A percentile compares a stretch with the other conserved stretches of the same genome.
Evolutionary conservation across 53 echinoderm and acorn worm genomes (phyloP).

Genomic region (Luidia sarsii): DNA sequence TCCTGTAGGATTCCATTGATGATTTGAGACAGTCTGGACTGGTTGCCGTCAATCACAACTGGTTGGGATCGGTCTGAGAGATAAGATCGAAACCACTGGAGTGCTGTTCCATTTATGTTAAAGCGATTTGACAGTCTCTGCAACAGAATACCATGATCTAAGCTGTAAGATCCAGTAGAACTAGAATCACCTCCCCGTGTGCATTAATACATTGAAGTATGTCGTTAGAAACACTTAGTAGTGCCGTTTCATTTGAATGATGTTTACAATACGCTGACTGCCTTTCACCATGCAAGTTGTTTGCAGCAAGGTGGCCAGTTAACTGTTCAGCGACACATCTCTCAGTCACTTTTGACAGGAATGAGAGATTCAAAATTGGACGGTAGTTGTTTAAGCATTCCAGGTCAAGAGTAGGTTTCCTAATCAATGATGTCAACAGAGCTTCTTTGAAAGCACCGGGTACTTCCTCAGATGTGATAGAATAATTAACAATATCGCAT

Average conservation of each 20-base stretch:
- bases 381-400: conserved; percentile 49
- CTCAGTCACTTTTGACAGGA: conserved; percentile 54
- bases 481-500: conserved; percentile 12
- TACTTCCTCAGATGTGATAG: not conserved
- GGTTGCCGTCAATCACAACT: conserved; percentile 22
- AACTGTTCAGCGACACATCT: conserved; percentile 35
- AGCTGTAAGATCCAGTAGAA: conserved; percentile 51
- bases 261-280: conserved; percentile 61
- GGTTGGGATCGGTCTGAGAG: not conserved
- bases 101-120: conserved; percentile 28
- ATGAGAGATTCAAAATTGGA: conserved; percentile 58
- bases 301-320: conserved; percentile 19
- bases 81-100: conserved; percentile 36
- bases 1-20: conserved; percentile 28
- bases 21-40: not conserved
- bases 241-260: conserved; percentile 59
- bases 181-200: conserved; percentile 32
- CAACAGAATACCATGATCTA: conserved; percentile 41
- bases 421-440: conserved; percentile 35
- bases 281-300: conserved; percentile 27
- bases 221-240: conserved; percentile 38
- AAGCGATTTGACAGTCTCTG: conserved; percentile 37
- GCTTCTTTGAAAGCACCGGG: conserved; percentile 1
- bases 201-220: conserved; percentile 35
- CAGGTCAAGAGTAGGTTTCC: conserved; percentile 30